These are phyloP conservation scores for Heliconius hewitsoni DNA, from an alignment of 1,140 invertebrate species.

Conservation along the genomic window DNA sequence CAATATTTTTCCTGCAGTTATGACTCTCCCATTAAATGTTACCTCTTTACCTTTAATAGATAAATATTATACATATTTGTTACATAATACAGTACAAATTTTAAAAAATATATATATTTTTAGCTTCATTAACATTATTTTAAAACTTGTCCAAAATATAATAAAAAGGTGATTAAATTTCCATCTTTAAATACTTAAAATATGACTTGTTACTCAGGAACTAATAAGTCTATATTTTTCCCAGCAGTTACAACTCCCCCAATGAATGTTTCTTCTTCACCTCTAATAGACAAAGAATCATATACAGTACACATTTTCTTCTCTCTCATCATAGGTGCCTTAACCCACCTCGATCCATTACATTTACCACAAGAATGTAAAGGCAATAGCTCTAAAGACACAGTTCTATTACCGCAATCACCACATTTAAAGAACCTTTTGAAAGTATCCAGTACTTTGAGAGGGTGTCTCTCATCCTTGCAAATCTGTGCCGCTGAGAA, in stretches of 20 bases:
- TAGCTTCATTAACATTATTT: no score
- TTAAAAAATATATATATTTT: no score
- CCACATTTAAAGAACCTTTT: slow-evolving; percentile 96
- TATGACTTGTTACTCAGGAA: slow-evolving; percentile 75
- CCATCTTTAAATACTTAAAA: background rate
- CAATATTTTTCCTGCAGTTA: no score
- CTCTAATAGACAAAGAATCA: slow-evolving; percentile 85
- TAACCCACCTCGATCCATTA: slow-evolving; percentile 87
- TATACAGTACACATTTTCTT: slow-evolving; percentile 81
- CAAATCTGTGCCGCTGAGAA: slow-evolving; percentile 92
- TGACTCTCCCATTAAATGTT: no score
- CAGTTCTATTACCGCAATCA: slow-evolving; percentile 91
- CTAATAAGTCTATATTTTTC: slow-evolving; percentile 86
- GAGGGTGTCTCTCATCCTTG: slow-evolving; percentile 89
- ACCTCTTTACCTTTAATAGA: no score
- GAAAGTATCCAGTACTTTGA: slow-evolving; percentile 88
- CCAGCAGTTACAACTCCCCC: slow-evolving; percentile 81
- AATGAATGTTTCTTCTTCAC: slow-evolving; percentile 87
- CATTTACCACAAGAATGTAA: slow-evolving; percentile 90
- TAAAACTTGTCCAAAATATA: no score
- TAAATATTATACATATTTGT: no score
- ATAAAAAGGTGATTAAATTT: no score
- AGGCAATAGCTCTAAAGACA: slow-evolving; percentile 89
- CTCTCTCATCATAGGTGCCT: slow-evolving; percentile 90
- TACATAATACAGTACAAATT: no score